A percentile compares a stretch with the other conserved stretches of the same genome.
Conservation (phyloP, 1,140 invertebrate genomes). For the Wiebesia pumilae region DNA sequence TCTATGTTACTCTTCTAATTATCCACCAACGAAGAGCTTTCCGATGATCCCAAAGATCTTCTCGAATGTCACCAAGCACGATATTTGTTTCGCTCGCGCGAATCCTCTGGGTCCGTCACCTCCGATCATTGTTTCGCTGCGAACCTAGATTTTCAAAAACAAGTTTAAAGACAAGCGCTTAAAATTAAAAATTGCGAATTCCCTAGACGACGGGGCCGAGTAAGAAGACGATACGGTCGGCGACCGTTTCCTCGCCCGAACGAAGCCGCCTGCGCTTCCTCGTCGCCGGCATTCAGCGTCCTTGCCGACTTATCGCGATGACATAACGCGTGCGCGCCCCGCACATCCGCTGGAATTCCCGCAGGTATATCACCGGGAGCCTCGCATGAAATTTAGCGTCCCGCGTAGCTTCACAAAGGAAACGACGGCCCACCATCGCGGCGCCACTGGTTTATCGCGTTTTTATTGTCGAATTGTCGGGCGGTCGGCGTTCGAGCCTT, state of each 20-base stretch:
- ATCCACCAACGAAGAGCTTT: not conserved
- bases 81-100: not conserved
- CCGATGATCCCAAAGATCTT: not conserved
- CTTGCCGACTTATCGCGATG: not conserved
- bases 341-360: constrained; percentile 19
- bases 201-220: not conserved
- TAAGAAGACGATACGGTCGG: not conserved
- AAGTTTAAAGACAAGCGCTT: not conserved
- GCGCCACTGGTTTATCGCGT: constrained; percentile 35
- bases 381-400: constrained; percentile 24
- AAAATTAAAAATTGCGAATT: constrained; percentile 39
- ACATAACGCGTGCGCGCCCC: constrained; percentile 32
- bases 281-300: not conserved
- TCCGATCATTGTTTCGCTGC: not conserved
- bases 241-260: not conserved
- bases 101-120: not conserved
- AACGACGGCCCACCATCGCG: too few species aligned
- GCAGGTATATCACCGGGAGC: not conserved
- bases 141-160: not conserved
- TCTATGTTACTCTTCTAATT: too few species aligned
- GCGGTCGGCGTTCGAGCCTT: not conserved
- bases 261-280: not conserved
- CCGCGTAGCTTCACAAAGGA: not conserved
- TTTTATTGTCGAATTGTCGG: constrained; percentile 36
- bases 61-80: not conserved